Evolutionary conservation across 2,113 vertebrate genomes (phyloP), one percentile per base, ranked within the genome.

Genomic region (Ailurus styani): DNA sequence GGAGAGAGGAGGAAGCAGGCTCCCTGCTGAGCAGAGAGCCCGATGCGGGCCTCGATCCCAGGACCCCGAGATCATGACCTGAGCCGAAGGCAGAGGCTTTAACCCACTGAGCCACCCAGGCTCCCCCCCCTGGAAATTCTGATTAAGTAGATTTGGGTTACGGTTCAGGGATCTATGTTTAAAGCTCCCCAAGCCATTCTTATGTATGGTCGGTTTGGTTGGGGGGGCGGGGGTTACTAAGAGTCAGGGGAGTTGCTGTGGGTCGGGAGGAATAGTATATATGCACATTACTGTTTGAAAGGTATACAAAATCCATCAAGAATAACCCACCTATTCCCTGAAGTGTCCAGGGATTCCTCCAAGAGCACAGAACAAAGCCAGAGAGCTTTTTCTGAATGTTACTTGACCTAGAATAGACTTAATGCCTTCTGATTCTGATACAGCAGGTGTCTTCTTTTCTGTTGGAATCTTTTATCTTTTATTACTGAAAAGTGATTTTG

Each of bases 401-500:
- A 86, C 83, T 89, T 92, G 68, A 93, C 83, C 89, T 54, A 47
- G 37, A 90, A 62, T 89, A 42, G 66, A 90, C 68, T 52, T 90
- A 66, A 75, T 52, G 13, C 62, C 60, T 94, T 62, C 31, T 4
- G 4, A 77, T 83, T 93, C 54, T 95, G 75, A 54, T 62, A 90
- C 92, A 52, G 25, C 87, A 86, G 87, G 37, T 96, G 68, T 91
- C 97, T 96, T 95, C 78, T 73, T 93, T 95, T 90, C 92, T 97
- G 29, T 96, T 92, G 57, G 75, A 66, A 64, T 95, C 87, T 97
- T 96, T 96, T 50, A 91, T 96, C 82, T 96, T 96, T 86, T 68
- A 79, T 94, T 95, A 77, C 37, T 87, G 45, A 77, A 34, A 96
- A 83, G 25, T 95, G 87, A 90, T 96, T 96, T 97, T 94, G 95